phyloP scores from a whole-genome alignment of 2,797 vertebrate species.

The Sebastes wilsoni region DNA sequence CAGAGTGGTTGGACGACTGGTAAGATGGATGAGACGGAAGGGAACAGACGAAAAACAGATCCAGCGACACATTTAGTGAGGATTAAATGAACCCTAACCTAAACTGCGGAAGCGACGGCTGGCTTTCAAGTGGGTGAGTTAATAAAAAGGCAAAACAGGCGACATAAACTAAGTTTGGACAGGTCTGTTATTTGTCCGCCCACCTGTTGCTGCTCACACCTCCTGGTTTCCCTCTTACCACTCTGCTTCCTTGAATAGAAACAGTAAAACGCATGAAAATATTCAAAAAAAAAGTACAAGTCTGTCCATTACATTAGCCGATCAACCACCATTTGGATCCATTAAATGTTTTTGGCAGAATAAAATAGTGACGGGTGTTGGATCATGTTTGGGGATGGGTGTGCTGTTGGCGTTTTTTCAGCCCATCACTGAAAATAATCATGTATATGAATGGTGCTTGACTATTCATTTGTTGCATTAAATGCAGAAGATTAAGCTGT shows the following conservation, averaged over 20 bases:
- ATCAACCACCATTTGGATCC: conserved; percentile 29
- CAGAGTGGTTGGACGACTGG: neutral
- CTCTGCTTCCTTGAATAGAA: conserved; percentile 32
- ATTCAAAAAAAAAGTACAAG: neutral
- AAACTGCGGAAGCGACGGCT: neutral
- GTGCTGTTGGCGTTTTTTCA: neutral
- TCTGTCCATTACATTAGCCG: conserved; percentile 7
- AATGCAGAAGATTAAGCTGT: neutral
- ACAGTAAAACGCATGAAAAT: neutral
- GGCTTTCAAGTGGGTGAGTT: conserved; percentile 6
- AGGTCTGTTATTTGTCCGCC: conserved; percentile 26
- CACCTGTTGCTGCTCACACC: conserved; percentile 29
- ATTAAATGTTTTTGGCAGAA: conserved; percentile 35
- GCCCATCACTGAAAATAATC: conserved; percentile 6
- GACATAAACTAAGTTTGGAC: conserved; percentile 4
- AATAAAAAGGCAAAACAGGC: neutral
- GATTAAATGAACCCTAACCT: conserved; percentile 19
- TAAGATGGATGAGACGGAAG: neutral
- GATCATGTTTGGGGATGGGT: conserved; percentile 12
- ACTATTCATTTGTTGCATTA: neutral
- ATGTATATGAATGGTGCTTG: neutral
- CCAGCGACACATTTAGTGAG: neutral
- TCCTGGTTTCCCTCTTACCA: conserved; percentile 19
- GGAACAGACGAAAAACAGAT: neutral
- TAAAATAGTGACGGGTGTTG: conserved; percentile 2